Conservation (phyloP, 2,888 invertebrate genomes). For the Yponomeuta cagnagella region DNA sequence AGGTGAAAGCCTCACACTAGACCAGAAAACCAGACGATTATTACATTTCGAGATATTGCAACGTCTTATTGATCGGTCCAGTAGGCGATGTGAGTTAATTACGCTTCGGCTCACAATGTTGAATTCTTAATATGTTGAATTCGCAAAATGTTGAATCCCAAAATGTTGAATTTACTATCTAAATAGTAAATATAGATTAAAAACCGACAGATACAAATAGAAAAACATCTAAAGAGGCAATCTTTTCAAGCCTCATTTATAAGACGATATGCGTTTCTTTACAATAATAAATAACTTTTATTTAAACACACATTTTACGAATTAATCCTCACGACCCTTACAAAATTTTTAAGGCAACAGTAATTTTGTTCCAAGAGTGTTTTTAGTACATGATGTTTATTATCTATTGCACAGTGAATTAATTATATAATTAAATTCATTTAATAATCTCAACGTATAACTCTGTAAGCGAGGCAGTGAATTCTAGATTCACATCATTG, state of each 20-base stretch:
- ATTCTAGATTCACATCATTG: not conserved
- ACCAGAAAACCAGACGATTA: not conserved
- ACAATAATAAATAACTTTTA: not conserved
- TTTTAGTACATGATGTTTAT: not conserved
- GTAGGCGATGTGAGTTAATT: not conserved
- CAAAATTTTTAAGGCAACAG: constrained; percentile 58
- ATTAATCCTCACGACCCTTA: constrained; percentile 32
- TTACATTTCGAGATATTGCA: not conserved
- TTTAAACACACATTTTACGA: not conserved
- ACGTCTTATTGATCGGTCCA: not conserved
- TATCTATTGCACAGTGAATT: not conserved
- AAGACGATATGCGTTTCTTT: constrained; percentile 7
- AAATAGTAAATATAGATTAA: not conserved
- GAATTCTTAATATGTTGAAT: too few species aligned
- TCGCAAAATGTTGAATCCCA: too few species aligned
- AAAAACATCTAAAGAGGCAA: constrained; percentile 2
- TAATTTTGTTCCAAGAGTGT: constrained; percentile 19
- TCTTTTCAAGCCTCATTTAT: not conserved
- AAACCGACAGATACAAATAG: not conserved
- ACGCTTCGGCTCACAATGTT: too few species aligned
- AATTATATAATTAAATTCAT: not conserved
- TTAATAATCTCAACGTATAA: not conserved
- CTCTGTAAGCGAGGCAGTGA: not conserved
- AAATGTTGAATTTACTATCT: not conserved
- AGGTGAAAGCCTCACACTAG: not conserved